A percentile compares a stretch with the other conserved stretches of the same genome.
Conservation (phyloP, 2,797 vertebrate species). For the Podargus strigoides region DNA sequence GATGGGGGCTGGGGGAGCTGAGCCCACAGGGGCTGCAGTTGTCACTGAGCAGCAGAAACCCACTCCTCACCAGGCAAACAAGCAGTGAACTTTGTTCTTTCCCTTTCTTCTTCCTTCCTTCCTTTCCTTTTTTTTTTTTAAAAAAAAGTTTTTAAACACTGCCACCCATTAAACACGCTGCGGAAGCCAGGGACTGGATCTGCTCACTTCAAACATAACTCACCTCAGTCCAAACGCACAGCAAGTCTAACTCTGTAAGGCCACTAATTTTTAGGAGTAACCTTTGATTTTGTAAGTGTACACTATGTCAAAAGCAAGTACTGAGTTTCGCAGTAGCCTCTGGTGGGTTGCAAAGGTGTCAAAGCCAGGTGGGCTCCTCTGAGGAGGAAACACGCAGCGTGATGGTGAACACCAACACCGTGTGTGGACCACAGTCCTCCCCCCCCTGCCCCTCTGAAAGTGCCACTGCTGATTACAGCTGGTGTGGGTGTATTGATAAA, state of each 20-base stretch:
- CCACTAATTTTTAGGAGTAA: neutral
- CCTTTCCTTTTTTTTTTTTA: no score
- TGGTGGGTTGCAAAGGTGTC: neutral
- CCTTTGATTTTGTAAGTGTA: neutral
- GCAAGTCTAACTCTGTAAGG: neutral
- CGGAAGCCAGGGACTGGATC: neutral
- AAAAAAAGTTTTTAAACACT: neutral
- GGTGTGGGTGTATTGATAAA: neutral
- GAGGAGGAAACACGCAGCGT: neutral
- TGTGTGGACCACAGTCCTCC: neutral
- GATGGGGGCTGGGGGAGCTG: neutral
- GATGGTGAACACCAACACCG: neutral
- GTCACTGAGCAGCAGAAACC: constrained; percentile 19
- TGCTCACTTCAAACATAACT: neutral
- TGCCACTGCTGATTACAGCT: neutral
- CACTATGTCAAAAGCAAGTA: neutral
- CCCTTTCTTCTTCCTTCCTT: no score
- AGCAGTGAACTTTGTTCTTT: neutral
- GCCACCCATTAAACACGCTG: neutral
- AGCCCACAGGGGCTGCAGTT: neutral
- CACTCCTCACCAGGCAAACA: neutral
- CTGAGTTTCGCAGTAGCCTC: neutral
- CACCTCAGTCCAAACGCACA: neutral
- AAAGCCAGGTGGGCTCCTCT: neutral
- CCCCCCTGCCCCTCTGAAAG: neutral